Base-by-base conservation (phyloP, 2,888 invertebrate species). In the Serrognathus titanus region DNA sequence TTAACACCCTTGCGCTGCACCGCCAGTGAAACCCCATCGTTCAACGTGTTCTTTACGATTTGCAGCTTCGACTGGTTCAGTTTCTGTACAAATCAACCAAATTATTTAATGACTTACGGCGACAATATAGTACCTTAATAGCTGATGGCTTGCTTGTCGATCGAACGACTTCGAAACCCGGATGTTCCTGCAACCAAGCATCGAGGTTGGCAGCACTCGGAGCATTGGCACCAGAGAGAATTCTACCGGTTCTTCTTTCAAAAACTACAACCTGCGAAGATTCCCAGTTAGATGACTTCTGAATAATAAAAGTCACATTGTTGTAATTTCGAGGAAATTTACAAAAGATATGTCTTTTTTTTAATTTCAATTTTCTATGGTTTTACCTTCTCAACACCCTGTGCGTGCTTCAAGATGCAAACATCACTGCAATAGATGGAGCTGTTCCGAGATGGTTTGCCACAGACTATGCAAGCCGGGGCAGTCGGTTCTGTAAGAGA, bases 351-450 rank as follows among this genome's bases (percentile, higher is more conserved):
- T 1, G 2, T 16, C 16, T 16, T 16, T 16, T 16, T 16, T 16
- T 16, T 16, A 16, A 16, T 16, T 16, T 16, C 16, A 2, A 16
- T 35, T 37, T 43, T 40, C 38, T 51, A 12, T 7, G 20, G 58
- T 47, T 7, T 65, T 68, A 75, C 75, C 60, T 77, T 72, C 67
- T 79, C 75, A 1, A 87, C 85, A 64, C 88, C 89, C 69, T 90
- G 87, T 1, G 92, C 92, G 78, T 94, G 93, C 66, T 87, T 87
- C 57, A 89, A 81, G 67, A 95, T 92, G 73, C 96, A 97, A 36
- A 85, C 84, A 69, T 94, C 90, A 68, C 93, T 91, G 75, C 96
- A 97, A 76, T 93, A 96, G 66, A 94, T 90, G 52, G 91, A 90
- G 69, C 87, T 89, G n/a, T 82, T 81, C n/a, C 90, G 82, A 0